Evolutionary conservation across 2,888 invertebrate genomes (phyloP).

Genomic region (Heliconius ismenius): DNA sequence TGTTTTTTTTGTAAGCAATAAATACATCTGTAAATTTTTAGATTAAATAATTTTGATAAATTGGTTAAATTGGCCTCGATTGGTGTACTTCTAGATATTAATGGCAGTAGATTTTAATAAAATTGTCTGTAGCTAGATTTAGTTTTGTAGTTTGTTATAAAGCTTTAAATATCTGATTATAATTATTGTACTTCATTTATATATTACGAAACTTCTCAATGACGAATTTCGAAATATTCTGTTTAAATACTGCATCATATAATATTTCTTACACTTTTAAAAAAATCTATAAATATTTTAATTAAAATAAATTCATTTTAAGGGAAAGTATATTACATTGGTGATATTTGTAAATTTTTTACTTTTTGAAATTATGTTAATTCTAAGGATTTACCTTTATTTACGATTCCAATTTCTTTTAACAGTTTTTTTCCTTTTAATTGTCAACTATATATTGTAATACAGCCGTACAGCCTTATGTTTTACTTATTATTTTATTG

Average conservation of each 20-base stretch:
- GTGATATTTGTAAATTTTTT: not conserved
- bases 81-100: not conserved
- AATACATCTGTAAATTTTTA: not conserved
- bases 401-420: not conserved
- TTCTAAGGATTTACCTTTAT: not conserved
- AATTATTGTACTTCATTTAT: not conserved
- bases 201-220: not conserved
- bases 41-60: not conserved
- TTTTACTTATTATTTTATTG: not conserved
- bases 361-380: not conserved
- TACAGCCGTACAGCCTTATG: no score
- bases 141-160: not conserved
- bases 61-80: not conserved
- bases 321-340: no score
- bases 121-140: slow-evolving; percentile 5
- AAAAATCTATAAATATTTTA: no score
- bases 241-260: not conserved
- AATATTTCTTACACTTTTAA: no score
- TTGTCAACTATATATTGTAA: not conserved
- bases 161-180: slow-evolving; percentile 7
- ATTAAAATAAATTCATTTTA: no score
- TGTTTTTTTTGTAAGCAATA: not conserved
- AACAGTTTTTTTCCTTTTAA: not conserved
- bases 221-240: not conserved
- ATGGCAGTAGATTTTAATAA: not conserved